Evolutionary conservation across 2,113 vertebrate species (phyloP).

Genomic region (Phasianus colchicus): DNA sequence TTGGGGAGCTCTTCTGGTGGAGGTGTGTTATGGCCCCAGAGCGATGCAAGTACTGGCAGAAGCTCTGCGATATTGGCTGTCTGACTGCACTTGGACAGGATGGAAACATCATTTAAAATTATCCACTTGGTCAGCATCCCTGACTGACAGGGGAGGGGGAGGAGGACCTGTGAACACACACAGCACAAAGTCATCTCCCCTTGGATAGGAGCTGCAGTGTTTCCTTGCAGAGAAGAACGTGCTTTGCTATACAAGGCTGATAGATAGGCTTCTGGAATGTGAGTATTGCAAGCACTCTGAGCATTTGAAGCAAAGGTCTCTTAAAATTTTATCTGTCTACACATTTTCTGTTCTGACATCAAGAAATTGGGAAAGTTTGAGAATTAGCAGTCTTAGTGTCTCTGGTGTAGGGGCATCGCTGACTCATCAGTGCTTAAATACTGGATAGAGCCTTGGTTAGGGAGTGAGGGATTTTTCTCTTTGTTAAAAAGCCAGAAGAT

Average conservation of each 20-base stretch:
- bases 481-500: not conserved
- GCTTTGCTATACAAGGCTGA: accelerated
- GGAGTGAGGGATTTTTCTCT: not conserved
- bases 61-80: not conserved
- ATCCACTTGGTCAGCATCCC: not conserved
- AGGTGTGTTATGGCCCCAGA: not conserved
- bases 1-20: not conserved
- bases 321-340: not conserved
- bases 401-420: not conserved
- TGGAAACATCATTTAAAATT: not conserved
- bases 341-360: not conserved
- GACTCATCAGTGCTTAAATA: not conserved
- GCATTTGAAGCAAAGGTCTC: not conserved
- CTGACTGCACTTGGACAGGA: not conserved
- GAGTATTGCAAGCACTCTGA: not conserved
- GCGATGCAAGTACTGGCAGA: not conserved
- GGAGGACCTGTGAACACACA: accelerated
- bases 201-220: not conserved
- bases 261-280: not conserved
- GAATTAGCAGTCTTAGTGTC: not conserved
- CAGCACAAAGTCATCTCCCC: not conserved
- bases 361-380: not conserved
- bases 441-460: constrained; percentile 23
- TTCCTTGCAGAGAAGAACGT: not conserved
- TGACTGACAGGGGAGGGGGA: not conserved